Evolutionary conservation across 2,113 vertebrate genomes (phyloP), one percentile per base, ranked within the genome.

Genomic region (Gobius niger): DNA sequence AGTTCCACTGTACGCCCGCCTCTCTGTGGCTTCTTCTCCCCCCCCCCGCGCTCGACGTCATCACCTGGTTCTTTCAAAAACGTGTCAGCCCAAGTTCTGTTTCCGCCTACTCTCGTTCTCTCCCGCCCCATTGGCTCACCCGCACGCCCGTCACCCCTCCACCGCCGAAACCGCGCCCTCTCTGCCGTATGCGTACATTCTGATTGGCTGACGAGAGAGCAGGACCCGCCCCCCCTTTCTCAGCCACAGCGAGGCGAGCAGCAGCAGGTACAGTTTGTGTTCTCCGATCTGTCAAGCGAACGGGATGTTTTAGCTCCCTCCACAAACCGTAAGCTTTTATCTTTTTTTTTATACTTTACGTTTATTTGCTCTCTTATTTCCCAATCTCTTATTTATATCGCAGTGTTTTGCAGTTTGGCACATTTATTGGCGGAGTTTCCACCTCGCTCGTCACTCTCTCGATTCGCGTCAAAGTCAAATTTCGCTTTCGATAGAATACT

Each of bases 401-500:
- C 13, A 10, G 5, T 49, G 41, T 1, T 1, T 54, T 19, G 19
- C 7, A 0, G 46, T 44, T 65, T 73, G 3, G 24, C 34, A 13
- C 67, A 72, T 61, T 3, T 1, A 68, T 44, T 59, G 57, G n/a
- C 68, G 5, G 60, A 72, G 50, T 67, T 77, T 63, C 41, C 16
- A 44, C 5, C 34, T 65, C 12, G 19, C 5, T 11, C 5, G 3
- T 34, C 24, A 4, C 24, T 34, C 24, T 34, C 24, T 34, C 2
- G 24, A 34, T 34, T 16, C 57, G 3, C 13, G 34, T 40, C 11
- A 46, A 52, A 60, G 49, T 77, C 12, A 75, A 76, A 61, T 40
- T 44, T 54, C 59, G 34, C 67, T 75, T 47, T 86, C 86, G 86
- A 86, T 78, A 85, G 84, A 89, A 88, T 89, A 75, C 66, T 83